These are phyloP conservation scores for Frankliniella intonsa DNA, from an alignment of 2,888 invertebrate genomes.

Conservation along the genomic window DNA sequence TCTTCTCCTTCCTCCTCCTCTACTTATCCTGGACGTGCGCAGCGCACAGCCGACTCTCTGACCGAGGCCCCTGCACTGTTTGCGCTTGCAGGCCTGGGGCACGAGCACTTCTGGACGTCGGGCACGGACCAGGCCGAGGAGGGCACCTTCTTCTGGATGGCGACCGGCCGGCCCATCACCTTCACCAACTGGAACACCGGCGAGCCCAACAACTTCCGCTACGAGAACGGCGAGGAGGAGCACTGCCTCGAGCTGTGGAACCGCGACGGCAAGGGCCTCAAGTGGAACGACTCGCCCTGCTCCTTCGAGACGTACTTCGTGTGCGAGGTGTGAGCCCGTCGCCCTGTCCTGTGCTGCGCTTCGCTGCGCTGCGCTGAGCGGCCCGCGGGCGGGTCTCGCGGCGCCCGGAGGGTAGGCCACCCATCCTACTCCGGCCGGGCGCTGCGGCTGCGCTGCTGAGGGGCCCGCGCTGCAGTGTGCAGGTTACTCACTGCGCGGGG, in stretches of 20 bases:
- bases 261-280: constrained; percentile 83
- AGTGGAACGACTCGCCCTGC: constrained; percentile 92
- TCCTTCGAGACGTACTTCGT: constrained; percentile 90
- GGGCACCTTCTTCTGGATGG: constrained; percentile 91
- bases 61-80: constrained; percentile 6
- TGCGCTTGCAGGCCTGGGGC: constrained; percentile 65
- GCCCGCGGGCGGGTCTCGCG: not conserved
- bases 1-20: no score
- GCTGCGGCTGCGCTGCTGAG: not conserved
- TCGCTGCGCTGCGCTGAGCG: not conserved
- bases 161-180: constrained; percentile 79
- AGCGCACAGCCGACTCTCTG: not conserved
- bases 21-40: not conserved
- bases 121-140: constrained; percentile 89
- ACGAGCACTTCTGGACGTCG: constrained; percentile 91
- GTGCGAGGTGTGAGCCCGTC: constrained; percentile 63
- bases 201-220: constrained; percentile 89
- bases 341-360: not conserved
- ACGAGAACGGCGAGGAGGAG: constrained; percentile 89
- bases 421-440: not conserved
- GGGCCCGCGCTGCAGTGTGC: no score
- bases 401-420: not conserved
- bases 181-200: constrained; percentile 93
- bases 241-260: constrained; percentile 89
- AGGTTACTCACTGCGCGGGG: no score